Evolutionary conservation across 2,113 vertebrate species (phyloP), one percentile per base, ranked within the genome.

Genomic region (Micromys minutus): DNA sequence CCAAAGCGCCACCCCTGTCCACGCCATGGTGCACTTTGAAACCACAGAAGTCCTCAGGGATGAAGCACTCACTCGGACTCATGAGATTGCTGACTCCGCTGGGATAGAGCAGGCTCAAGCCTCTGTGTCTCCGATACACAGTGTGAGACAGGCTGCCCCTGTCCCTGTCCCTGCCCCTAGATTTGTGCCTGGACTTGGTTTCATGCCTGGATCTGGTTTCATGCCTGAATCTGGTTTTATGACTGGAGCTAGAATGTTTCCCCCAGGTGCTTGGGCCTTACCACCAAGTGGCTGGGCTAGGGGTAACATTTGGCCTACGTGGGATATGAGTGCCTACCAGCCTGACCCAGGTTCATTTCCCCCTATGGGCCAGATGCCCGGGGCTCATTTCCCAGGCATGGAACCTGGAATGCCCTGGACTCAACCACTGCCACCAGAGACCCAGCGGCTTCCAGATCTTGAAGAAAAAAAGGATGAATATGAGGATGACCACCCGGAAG

Each of bases 1-100:
- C 5, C 77, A 34, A 10, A 7, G 0, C 0, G 13, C 84, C 24
- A 12, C 6, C 11, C 7, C 42, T 26, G 19, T 84, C 12, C 87
- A 89, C 1, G 47, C 93, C 0, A 0, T 7, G 22, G 63, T 72
- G 87, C 83, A 34, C 3, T 29, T 61, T 0, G n/a, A 89, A 1
- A 1, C 1, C 26, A 36, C 55, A 0, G 19, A 0, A 29, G 36
- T 16, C 29, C 65, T 52, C 1, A 21, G 9, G 16, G 55, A 39
- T 1, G 59, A 87, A 2, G 50, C 77, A 26, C 3, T 52, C 59
- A 2, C 29, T 65, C 79, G 72, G 8, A 39, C 12, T 17, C 3
- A 1, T 92, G 17, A 12, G 5, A 11, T 47, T 1, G 0, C 79
- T 0, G 7, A 59, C 63, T 39, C n/a, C 1, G 59, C 55, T 3